Conservation (phyloP, 2,797 vertebrate genomes). For the Eurystomus glaucurus region DNA sequence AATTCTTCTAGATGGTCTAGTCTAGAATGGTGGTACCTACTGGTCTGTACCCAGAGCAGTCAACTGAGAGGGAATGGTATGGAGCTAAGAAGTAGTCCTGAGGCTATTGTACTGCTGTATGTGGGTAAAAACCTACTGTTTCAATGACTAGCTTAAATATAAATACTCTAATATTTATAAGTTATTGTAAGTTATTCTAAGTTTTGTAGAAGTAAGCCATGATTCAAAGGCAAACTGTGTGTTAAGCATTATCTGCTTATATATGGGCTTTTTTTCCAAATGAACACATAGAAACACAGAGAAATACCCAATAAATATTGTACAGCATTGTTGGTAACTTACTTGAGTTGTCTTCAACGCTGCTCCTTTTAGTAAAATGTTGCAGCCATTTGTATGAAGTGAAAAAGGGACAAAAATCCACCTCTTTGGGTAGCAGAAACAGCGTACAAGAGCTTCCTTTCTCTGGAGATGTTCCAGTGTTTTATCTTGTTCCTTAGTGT, state of each 20-base stretch:
- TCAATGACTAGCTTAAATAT: background rate
- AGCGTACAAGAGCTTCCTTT: background rate
- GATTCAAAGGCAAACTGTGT: background rate
- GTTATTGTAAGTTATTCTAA: too few relatives aligned
- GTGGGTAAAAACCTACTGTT: background rate
- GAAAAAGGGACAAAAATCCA: background rate
- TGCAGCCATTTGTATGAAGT: background rate
- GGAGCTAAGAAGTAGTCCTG: background rate
- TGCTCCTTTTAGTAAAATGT: background rate
- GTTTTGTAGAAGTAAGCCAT: background rate
- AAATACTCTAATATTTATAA: background rate
- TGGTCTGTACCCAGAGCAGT: background rate
- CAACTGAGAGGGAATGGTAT: background rate
- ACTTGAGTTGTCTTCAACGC: background rate
- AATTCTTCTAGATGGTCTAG: background rate
- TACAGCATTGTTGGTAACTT: background rate
- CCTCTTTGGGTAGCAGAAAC: background rate
- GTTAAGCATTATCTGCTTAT: background rate
- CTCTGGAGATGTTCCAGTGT: background rate
- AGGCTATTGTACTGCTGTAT: background rate
- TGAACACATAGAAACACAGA: background rate
- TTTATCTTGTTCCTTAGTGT: background rate
- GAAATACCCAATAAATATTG: background rate
- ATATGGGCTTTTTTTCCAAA: fast-evolving
- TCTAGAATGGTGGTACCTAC: background rate